Conservation (phyloP, 2,113 vertebrate genomes). For the Epinephelus fuscoguttatus region DNA sequence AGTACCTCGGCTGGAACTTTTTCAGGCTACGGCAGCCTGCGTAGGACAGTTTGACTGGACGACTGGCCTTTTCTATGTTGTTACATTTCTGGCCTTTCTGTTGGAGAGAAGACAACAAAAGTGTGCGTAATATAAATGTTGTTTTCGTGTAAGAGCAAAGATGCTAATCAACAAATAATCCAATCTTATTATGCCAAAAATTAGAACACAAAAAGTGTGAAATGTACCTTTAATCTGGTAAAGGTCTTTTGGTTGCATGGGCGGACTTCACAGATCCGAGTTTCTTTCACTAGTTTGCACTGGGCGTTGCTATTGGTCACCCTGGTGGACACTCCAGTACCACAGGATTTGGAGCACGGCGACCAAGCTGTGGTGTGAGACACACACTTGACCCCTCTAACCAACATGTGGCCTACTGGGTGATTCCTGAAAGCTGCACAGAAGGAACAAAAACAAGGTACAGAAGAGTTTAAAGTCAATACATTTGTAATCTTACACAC, state of each 20-base stretch:
- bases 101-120: constrained; percentile 27
- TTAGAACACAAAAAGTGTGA: not conserved
- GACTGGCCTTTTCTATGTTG: constrained; percentile 85
- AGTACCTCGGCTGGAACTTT: constrained; percentile 90
- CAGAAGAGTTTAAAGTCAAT: not conserved
- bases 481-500: not conserved
- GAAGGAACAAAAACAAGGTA: not conserved
- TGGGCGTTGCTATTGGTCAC: constrained; percentile 89
- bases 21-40: constrained; percentile 92
- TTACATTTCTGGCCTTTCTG: constrained; percentile 94
- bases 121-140: not conserved
- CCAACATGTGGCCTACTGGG: constrained; percentile 79
- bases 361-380: constrained; percentile 94
- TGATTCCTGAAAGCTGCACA: constrained; percentile 70
- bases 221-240: constrained; percentile 87
- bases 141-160: too few species aligned
- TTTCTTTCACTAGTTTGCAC: constrained; percentile 91
- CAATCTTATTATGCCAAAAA: not conserved
- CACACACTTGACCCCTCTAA: constrained; percentile 84
- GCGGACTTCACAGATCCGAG: constrained; percentile 91
- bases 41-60: constrained; percentile 84
- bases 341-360: constrained; percentile 93
- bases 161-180: not conserved
- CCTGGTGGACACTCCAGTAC: constrained; percentile 91
- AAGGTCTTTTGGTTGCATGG: constrained; percentile 86